Evolutionary conservation across 2,113 vertebrate species (phyloP).

Genomic region (Erpornis zantholeuca): DNA sequence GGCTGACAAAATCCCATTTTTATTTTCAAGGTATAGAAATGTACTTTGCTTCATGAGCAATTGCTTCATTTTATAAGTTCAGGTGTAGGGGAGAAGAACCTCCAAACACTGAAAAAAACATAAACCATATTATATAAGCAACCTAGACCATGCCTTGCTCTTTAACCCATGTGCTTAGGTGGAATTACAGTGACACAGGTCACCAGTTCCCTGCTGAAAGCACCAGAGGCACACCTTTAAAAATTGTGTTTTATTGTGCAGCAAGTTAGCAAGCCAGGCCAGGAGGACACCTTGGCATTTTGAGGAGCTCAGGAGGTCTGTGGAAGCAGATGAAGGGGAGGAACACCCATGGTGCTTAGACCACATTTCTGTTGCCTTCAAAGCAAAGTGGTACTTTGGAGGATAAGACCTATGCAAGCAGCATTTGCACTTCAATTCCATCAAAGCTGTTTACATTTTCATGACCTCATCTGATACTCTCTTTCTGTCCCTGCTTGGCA

Average conservation of each 20-base stretch:
- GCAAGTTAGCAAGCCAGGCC: background rate
- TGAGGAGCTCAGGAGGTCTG: background rate
- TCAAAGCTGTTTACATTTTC: background rate
- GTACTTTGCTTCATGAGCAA: background rate
- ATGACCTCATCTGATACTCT: background rate
- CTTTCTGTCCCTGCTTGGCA: background rate
- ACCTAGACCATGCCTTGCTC: background rate
- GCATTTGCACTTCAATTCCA: background rate
- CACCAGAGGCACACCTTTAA: background rate
- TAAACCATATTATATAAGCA: background rate
- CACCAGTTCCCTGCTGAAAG: background rate
- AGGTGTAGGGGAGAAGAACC: fast-evolving
- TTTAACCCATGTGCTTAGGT: background rate
- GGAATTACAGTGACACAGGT: background rate
- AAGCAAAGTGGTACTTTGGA: background rate
- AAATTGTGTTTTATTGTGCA: background rate
- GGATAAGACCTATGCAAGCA: background rate
- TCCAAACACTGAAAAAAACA: background rate
- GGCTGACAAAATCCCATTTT: background rate
- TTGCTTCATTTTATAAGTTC: background rate
- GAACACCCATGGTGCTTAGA: background rate
- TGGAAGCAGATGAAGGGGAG: background rate
- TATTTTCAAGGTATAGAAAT: background rate
- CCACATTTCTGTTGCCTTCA: background rate
- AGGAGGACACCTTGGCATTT: background rate